phyloP scores from a whole-genome alignment of 2,797 vertebrate species.

The Pogoniulus pusillus region DNA sequence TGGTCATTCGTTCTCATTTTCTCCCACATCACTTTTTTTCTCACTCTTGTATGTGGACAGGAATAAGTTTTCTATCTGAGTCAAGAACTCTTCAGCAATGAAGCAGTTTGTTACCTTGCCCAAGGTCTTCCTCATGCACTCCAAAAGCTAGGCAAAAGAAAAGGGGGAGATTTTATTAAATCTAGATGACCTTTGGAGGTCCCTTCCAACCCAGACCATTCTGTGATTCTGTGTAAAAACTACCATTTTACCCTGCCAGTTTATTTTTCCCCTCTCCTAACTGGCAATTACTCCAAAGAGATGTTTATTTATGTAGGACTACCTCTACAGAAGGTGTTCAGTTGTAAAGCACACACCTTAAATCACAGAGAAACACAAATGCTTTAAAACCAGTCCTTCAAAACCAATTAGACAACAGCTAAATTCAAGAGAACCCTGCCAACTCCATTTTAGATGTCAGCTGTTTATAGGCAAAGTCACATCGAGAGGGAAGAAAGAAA shows the following conservation, averaged over 20 bases:
- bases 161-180: background rate
- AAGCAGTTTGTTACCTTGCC: conserved; percentile 83
- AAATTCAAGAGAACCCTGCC: background rate
- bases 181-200: too few species aligned
- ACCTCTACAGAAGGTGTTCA: background rate
- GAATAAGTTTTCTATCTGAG: conserved; percentile 89
- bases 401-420: background rate
- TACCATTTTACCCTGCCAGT: background rate
- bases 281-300: background rate
- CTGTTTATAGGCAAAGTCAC: background rate
- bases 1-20: conserved; percentile 47
- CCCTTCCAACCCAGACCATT: too few species aligned
- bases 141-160: conserved; percentile 85
- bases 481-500: background rate
- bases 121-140: conserved; percentile 88
- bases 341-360: background rate
- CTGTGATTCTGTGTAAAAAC: background rate
- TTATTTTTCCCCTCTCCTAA: background rate
- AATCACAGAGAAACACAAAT: background rate
- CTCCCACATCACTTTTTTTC: conserved; percentile 60
- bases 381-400: background rate
- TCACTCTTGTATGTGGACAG: conserved; percentile 82
- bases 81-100: conserved; percentile 86
- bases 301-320: background rate
- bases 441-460: background rate